Evolutionary conservation across 2,888 invertebrate species (phyloP).

Genomic region (Zelleria hepariella): DNA sequence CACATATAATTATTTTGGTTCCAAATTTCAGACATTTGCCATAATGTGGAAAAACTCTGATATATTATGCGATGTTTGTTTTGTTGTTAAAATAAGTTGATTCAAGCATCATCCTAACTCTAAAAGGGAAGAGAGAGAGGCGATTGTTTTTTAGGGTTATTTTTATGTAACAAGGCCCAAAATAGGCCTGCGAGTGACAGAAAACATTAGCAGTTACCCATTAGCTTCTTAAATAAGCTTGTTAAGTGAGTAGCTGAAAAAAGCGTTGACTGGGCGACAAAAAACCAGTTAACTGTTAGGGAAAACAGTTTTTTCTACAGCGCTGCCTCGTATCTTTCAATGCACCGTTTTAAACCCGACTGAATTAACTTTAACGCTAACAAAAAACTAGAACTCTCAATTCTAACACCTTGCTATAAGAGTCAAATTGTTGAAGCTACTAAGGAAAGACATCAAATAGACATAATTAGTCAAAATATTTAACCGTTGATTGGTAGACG

Average conservation of each 20-base stretch:
- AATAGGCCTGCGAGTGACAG: neutral
- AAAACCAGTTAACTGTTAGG: neutral
- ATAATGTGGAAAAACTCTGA: no score
- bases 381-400: neutral
- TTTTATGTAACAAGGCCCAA: neutral
- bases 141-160: neutral
- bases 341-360: neutral
- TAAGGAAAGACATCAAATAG: neutral
- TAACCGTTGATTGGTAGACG: neutral
- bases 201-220: neutral
- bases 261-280: neutral
- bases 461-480: slow-evolving; percentile 2
- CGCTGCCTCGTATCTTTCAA: slow-evolving; percentile 3
- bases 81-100: neutral
- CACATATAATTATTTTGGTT: no score
- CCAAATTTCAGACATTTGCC: no score
- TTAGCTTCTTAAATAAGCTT: neutral
- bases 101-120: neutral
- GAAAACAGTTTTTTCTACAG: neutral
- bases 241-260: neutral
- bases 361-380: neutral
- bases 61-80: neutral
- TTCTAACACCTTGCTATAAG: neutral
- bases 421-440: neutral
- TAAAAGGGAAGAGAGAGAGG: neutral